Evolutionary conservation across 1,140 invertebrate species (phyloP).

Genomic region (Aphelenchoides avenae): DNA sequence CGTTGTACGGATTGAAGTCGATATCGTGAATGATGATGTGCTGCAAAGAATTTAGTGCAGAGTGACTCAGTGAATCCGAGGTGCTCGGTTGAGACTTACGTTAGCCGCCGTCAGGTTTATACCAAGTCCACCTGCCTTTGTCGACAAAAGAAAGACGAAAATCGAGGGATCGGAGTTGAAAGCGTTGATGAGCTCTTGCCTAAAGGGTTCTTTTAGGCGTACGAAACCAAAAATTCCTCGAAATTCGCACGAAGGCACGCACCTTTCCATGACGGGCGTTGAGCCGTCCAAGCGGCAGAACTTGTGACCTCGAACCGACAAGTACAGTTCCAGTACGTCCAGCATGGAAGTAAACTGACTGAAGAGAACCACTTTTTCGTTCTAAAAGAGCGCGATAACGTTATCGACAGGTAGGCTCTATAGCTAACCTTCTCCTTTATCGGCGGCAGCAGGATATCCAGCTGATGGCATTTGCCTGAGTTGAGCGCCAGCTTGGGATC

Average conservation of each 20-base stretch:
- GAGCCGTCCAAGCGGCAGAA: constrained; percentile 79
- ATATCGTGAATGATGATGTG: no score
- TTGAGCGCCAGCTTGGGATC: constrained; percentile 60
- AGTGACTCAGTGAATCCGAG: no score
- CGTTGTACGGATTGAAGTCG: constrained; percentile 85
- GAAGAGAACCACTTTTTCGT: constrained; percentile 70
- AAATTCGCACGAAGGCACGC: constrained; percentile 31
- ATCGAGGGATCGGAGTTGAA: constrained; percentile 63
- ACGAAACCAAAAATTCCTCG: constrained; percentile 53
- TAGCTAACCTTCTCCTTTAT: constrained; percentile 61
- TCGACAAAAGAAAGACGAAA: constrained; percentile 66
- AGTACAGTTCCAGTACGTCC: constrained; percentile 80
- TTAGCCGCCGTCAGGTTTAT: constrained; percentile 66
- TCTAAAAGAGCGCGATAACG: constrained; percentile 6
- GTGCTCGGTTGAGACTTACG: no score
- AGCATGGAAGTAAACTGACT: constrained; percentile 90
- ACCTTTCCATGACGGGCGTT: constrained; percentile 73
- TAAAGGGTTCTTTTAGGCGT: no score
- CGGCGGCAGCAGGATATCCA: constrained; percentile 62
- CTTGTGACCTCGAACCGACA: constrained; percentile 69
- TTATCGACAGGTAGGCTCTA: no score
- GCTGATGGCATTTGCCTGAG: constrained; percentile 64
- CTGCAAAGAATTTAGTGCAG: no score
- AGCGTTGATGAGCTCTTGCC: constrained; percentile 65
- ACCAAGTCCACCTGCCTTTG: constrained; percentile 65